A percentile compares a stretch with the other conserved stretches of the same genome.
Conservation (phyloP, 2,888 invertebrate species). For the Cerastoderma edule region DNA sequence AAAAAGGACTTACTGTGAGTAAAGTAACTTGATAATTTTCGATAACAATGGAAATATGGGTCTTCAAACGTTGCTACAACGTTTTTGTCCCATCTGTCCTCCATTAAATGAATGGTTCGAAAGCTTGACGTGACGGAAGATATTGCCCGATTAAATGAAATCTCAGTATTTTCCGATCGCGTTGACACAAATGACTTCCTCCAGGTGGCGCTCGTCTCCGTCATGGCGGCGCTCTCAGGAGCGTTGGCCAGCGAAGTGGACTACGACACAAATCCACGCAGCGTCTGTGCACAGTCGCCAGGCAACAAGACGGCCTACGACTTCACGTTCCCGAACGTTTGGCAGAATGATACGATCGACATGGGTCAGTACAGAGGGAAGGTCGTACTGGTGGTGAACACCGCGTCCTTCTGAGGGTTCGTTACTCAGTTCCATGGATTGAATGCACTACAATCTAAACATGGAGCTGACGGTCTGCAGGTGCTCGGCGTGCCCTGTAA, state of each 20-base stretch:
- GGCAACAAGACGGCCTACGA: constrained; percentile 57
- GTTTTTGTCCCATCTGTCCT: no score
- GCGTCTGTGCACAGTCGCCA: constrained; percentile 34
- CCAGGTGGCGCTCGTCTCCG: constrained; percentile 36
- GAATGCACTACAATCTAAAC: constrained; percentile 84
- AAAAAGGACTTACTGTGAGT: no score
- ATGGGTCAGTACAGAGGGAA: constrained; percentile 61
- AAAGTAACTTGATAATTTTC: no score
- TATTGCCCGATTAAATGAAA: no score
- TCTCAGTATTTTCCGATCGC: no score
- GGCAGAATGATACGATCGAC: constrained; percentile 53
- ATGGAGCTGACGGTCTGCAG: constrained; percentile 78
- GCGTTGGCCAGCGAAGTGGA: constrained; percentile 33
- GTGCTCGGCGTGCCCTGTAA: constrained; percentile 85
- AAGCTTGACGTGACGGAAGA: no score
- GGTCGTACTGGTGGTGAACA: constrained; percentile 84
- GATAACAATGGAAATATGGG: no score
- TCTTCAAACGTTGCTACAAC: no score
- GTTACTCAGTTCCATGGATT: constrained; percentile 84
- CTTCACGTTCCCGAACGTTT: constrained; percentile 56
- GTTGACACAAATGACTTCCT: no score
- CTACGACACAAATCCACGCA: constrained; percentile 41
- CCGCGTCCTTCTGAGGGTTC: constrained; percentile 85
- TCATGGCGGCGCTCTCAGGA: constrained; percentile 25
- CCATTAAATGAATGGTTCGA: no score